Evolutionary conservation across 30 jellyfish, hydroid and myxozoan genomes (phyloP).

Genomic region (Cassiopea andromeda): DNA sequence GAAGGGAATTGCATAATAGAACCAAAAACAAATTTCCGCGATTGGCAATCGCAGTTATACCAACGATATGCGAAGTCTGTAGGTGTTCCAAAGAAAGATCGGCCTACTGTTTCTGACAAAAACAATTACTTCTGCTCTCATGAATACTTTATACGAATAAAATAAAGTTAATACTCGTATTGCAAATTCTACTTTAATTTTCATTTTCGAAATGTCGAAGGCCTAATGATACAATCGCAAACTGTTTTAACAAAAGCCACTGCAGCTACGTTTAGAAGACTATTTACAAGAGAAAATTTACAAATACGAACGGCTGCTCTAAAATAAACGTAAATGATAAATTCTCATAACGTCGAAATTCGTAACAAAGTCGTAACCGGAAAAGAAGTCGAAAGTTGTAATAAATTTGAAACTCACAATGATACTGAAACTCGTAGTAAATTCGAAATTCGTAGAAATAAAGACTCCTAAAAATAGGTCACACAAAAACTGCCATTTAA

Average conservation of each 20-base stretch:
- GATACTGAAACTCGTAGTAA: not conserved
- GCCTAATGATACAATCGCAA: not conserved
- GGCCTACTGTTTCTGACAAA: too few species aligned
- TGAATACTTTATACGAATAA: too few species aligned
- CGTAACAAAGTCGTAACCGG: not conserved
- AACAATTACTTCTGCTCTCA: too few species aligned
- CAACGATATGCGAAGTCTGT: too few species aligned
- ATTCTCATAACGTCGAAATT: not conserved
- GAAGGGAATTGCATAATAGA: too few species aligned
- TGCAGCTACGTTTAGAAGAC: not conserved
- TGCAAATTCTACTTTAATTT: too few species aligned
- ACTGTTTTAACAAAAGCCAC: not conserved
- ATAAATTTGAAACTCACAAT: not conserved
- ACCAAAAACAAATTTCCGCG: too few species aligned
- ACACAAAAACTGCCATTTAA: too few species aligned
- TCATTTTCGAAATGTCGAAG: too few species aligned
- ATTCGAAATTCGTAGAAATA: not conserved
- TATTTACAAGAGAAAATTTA: conserved; percentile 1
- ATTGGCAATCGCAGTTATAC: too few species aligned
- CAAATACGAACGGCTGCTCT: not conserved
- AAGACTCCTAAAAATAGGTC: not conserved
- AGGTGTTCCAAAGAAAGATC: too few species aligned
- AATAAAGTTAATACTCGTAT: too few species aligned
- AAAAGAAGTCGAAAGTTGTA: not conserved
- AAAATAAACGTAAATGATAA: not conserved